Conservation (phyloP, 2,113 vertebrate genomes). For the Muscicapa adusta region DNA sequence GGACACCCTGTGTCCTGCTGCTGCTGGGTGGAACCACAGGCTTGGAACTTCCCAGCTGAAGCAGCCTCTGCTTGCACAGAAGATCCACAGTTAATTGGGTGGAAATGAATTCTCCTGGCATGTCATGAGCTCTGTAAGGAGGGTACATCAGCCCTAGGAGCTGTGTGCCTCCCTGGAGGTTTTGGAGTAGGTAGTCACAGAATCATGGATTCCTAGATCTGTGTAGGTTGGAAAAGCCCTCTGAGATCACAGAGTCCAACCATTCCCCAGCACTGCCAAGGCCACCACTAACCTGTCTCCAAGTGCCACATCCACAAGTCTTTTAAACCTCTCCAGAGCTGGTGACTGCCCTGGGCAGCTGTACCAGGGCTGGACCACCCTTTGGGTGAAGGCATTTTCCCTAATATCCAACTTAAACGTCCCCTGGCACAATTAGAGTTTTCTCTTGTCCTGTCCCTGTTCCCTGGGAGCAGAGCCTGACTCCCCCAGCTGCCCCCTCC, state of each 20-base stretch:
- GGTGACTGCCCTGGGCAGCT: not conserved
- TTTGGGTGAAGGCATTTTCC: not conserved
- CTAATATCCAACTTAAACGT: not conserved
- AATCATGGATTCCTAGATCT: not conserved
- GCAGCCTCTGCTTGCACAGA: not conserved
- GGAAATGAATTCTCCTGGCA: not conserved
- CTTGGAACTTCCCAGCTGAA: not conserved
- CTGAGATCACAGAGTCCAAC: not conserved
- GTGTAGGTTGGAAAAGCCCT: not conserved
- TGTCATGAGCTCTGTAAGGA: not conserved
- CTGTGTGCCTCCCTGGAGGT: not conserved
- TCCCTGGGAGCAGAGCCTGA: not conserved
- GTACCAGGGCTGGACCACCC: not conserved
- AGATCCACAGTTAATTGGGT: not conserved
- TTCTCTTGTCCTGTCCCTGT: not conserved
- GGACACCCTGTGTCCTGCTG: not conserved
- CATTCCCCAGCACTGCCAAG: not conserved
- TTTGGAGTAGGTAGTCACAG: fast-evolving
- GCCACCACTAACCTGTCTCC: too few relatives aligned
- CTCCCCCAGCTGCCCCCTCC: not conserved
- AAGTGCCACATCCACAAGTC: not conserved
- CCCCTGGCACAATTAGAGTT: not conserved
- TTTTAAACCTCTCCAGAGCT: not conserved
- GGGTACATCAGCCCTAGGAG: too few relatives aligned
- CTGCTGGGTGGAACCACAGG: fast-evolving